Base-by-base conservation (phyloP, 2,797 vertebrate species). In the Halcyon leucocephala region DNA sequence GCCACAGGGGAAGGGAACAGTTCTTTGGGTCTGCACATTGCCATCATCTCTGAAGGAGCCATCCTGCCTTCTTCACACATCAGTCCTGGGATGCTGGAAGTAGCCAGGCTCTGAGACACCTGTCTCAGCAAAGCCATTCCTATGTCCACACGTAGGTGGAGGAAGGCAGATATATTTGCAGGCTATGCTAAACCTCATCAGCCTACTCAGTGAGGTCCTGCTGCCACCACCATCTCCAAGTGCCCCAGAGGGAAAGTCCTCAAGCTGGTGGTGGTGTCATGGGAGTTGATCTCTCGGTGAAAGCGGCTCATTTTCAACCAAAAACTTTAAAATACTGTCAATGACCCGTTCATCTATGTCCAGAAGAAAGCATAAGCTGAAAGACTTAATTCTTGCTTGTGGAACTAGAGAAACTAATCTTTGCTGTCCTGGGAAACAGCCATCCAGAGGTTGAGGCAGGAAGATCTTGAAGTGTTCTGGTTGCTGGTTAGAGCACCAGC, bases 141-240 rank as follows among this genome's bases (percentile, higher is more conserved):
- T 31, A 4, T 18, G 1, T 33, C 55, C 29, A 14, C 0, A 1
- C 11, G 12, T 14, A 17, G 5, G 10, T 62, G n/a, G 52, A 89
- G 28, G 44, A 69, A 64, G 54, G 61, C 35, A 83, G 70, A 31
- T 71, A 2, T 6, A 8, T 78, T 14, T 55, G 18, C 48, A 89
- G 61, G n/a, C 57, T 67, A 1, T 24, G 29, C 67, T 54, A 41
- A 84, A 72, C 20, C 37, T 44, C 25, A 57, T 62, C 57, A 74
- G 17, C 25, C 82, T 44, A 25, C 73, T 21, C n/a, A 29, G 3
- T 11, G 49, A 41, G 12, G n/a, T 80, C 60, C 39, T 66, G 74
- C 54, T 82, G 54, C 54, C 61, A 14, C 25, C 46, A 51, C 14
- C 62, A 15, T 28, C 80, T 51, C 33, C 39, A 24, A 13, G 33